Evolutionary conservation across 2,113 vertebrate genomes (phyloP).

Genomic region (Trematomus loennbergii): DNA sequence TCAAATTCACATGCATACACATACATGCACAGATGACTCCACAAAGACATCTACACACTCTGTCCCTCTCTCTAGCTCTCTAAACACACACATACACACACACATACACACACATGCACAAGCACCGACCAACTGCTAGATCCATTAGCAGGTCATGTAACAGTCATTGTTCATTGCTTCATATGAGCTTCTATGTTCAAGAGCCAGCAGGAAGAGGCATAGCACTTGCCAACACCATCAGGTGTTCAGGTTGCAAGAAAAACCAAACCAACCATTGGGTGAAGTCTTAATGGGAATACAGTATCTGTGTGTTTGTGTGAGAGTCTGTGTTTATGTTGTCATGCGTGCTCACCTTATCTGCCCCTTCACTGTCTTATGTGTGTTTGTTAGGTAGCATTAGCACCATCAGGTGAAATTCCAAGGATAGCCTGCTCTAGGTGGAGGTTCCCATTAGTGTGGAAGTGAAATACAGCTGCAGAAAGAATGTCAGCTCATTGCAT

Average conservation of each 20-base stretch:
- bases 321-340: slow-evolving; percentile 4
- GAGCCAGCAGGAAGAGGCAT: slow-evolving; percentile 75
- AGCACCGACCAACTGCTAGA: slow-evolving; percentile 69
- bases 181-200: slow-evolving; percentile 82
- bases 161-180: slow-evolving; percentile 87
- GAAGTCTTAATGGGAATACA: slow-evolving; percentile 42
- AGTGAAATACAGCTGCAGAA: slow-evolving; percentile 64
- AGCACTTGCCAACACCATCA: slow-evolving; percentile 56
- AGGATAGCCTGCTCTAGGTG: background rate
- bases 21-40: background rate
- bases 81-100: slow-evolving; percentile 3
- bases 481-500: slow-evolving; percentile 67
- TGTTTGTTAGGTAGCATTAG: slow-evolving; percentile 2
- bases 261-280: slow-evolving; percentile 62
- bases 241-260: slow-evolving; percentile 57
- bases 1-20: slow-evolving; percentile 8
- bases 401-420: slow-evolving; percentile 32
- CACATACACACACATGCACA: slow-evolving; percentile 15
- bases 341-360: slow-evolving; percentile 3
- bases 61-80: slow-evolving; percentile 12
- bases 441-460: slow-evolving; percentile 43
- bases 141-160: slow-evolving; percentile 85
- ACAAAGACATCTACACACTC: background rate
- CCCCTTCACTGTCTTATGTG: slow-evolving; percentile 4
- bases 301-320: background rate